Evolutionary conservation across 2,797 vertebrate species (phyloP), one percentile per base, ranked within the genome.

Genomic region (Labeo calbasu): DNA sequence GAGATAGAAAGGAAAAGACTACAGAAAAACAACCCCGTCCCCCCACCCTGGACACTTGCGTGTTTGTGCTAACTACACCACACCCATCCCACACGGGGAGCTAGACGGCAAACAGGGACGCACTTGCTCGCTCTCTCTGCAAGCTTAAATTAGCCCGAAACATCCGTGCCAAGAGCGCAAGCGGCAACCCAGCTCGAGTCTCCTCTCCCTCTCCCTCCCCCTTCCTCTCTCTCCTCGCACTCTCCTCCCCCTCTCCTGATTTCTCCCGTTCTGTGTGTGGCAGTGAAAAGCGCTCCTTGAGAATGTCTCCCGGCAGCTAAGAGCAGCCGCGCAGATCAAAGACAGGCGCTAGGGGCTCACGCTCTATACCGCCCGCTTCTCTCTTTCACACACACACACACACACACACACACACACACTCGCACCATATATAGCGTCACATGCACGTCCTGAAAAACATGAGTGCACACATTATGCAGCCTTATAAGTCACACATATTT

Each of bases 141-240:
- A 25, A 83, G 87, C 87, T 87, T 86, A 89, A 90, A 92, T 92
- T 92, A 90, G 89, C 88, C 88, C 75, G 83, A 85, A 90, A 89
- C 86, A 86, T 86, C 87, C 88, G 53, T 88, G 88, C 88, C 81
- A 85, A 89, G 82, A 86, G 86, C 81, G 48, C 77, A 81, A 89
- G 87, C 89, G 79, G 66, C 40, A 61, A 61, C 86, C 88, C 87
- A 88, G 84, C 78, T 36, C 57, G 14, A 66, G 81, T 69, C 72
- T 69, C 75, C 36, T 78, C 51, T 71, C 51, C 40, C 51, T 40
- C 51, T 66, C 51, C 28, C 51, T 40, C 81, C 68, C 79, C 59
- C 77, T 57, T 63, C 46, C 72, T 48, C 50, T 28, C 68, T 19
- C 25, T 55, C 59, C 57, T 59, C 72, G 6, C 77, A 11, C 6